Evolutionary conservation across 2,797 vertebrate genomes (phyloP).

Genomic region (Typhlichthys eigenmanni): DNA sequence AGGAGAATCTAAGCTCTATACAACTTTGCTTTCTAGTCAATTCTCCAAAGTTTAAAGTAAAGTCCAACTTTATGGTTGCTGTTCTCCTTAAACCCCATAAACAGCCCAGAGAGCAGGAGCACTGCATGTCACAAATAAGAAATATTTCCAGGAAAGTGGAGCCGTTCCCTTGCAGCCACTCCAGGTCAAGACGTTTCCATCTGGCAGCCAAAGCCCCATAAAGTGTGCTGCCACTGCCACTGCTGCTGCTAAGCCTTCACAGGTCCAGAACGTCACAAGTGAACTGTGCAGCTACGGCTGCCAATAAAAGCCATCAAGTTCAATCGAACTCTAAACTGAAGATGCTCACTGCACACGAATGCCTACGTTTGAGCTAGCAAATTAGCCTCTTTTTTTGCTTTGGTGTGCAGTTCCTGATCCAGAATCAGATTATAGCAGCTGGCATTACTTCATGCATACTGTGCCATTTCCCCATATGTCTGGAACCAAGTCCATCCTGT

Average conservation of each 20-base stretch:
- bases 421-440: conserved; percentile 50
- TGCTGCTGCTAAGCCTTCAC: conserved; percentile 3
- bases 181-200: conserved; percentile 19
- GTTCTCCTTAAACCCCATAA: no score
- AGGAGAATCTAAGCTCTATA: no score
- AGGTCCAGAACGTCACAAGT: conserved; percentile 35
- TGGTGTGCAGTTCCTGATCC: conserved; percentile 36
- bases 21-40: no score
- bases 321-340: conserved; percentile 40
- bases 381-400: conserved; percentile 31
- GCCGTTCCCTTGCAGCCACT: not conserved
- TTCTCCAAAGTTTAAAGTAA: no score
- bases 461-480: conserved; percentile 48
- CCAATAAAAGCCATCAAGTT: conserved; percentile 54
- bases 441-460: conserved; percentile 39
- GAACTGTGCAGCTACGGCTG: conserved; percentile 32
- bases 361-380: conserved; percentile 36
- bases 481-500: conserved; percentile 36
- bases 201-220: conserved; percentile 3
- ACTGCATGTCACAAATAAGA: conserved; percentile 11
- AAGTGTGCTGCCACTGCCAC: conserved; percentile 14
- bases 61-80: no score
- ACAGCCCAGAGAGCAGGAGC: no score
- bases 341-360: conserved; percentile 29
- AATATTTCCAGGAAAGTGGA: not conserved